These are phyloP conservation scores for Zaprionus capensis DNA, from an alignment of 1,140 invertebrate species.

Conservation along the genomic window DNA sequence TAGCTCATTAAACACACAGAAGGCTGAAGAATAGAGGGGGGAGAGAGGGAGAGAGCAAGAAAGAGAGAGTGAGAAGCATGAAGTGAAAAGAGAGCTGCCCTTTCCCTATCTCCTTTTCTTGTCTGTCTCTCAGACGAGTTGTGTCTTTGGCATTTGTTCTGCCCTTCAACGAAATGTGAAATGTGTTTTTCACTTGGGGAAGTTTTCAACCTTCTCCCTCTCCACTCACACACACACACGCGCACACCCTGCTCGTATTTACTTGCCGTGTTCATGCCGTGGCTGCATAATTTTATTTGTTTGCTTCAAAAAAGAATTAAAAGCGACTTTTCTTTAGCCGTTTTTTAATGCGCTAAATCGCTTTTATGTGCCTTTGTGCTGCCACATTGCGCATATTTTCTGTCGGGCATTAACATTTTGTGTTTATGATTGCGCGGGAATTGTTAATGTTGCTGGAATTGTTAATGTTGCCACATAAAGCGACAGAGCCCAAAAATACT, in stretches of 20 bases:
- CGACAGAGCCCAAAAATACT: background rate
- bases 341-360: conserved; percentile 63
- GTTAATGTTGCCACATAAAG: conserved; percentile 38
- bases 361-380: conserved; percentile 63
- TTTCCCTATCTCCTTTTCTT: too few species aligned
- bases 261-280: conserved; percentile 61
- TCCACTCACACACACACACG: too few species aligned
- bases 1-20: conserved; percentile 79
- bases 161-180: conserved; percentile 60
- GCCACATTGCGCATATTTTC: conserved; percentile 45
- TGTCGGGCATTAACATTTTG: conserved; percentile 12
- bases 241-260: conserved; percentile 53
- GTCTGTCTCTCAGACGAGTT: conserved; percentile 49
- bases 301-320: conserved; percentile 82
- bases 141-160: conserved; percentile 59
- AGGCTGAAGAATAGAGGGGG: background rate
- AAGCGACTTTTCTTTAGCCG: conserved; percentile 59
- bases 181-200: conserved; percentile 71
- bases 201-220: background rate
- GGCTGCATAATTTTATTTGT: conserved; percentile 79
- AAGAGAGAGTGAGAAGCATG: background rate
- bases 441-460: conserved; percentile 30
- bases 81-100: too few species aligned
- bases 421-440: conserved; percentile 2
- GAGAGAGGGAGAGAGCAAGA: background rate